Conservation (phyloP, 2,113 vertebrate genomes). For the Petromus typicus region DNA sequence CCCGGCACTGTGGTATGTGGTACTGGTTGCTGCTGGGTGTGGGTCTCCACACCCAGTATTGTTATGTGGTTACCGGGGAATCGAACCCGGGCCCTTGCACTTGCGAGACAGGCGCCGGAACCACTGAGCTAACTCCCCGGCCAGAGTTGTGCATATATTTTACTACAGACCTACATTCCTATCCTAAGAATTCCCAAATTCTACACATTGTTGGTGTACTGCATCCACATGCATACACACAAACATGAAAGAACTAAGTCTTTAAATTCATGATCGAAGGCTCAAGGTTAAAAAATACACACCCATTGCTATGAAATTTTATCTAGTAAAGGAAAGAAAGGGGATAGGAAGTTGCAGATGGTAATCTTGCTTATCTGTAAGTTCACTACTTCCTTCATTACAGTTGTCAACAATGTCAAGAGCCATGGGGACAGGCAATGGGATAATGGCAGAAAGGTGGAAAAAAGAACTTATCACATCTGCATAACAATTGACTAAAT, state of each 20-base stretch:
- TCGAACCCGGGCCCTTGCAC: too few species aligned
- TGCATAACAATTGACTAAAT: background rate
- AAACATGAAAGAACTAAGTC: background rate
- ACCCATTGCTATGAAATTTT: background rate
- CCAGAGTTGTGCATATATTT: background rate
- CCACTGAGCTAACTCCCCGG: too few species aligned
- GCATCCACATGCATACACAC: background rate
- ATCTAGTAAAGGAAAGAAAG: background rate
- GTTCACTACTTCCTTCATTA: background rate
- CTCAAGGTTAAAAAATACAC: background rate
- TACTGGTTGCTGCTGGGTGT: too few species aligned
- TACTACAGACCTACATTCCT: background rate
- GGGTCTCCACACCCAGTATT: too few species aligned
- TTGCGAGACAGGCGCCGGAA: too few species aligned
- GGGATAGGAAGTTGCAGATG: background rate
- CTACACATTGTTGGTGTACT: background rate
- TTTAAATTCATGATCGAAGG: constrained; percentile 33
- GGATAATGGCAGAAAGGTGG: background rate
- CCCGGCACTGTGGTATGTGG: too few species aligned
- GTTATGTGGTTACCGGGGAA: too few species aligned
- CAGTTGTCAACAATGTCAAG: background rate
- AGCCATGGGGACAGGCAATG: background rate
- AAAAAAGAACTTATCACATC: constrained; percentile 1
- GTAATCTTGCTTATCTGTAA: background rate
- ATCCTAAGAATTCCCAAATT: background rate